Evolutionary conservation across 2,113 vertebrate genomes (phyloP), one percentile per base, ranked within the genome.

Genomic region (Cisticola juncidis): DNA sequence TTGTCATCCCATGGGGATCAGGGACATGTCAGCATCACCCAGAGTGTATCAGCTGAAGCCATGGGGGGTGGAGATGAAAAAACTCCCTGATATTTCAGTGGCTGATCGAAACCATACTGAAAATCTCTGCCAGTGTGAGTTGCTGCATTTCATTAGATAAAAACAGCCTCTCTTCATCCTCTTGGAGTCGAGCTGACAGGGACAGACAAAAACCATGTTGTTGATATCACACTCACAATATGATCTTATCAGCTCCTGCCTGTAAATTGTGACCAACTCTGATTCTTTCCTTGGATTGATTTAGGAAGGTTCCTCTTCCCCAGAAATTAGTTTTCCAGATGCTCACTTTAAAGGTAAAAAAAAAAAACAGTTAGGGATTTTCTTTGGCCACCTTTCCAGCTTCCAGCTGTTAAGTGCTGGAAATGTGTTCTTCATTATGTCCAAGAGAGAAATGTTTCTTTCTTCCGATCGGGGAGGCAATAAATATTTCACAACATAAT

Each of bases 391-490:
- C 86, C 86, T 95, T 91, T 96, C 82, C 69, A 80, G 48, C 87
- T 95, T 94, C 94, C 92, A 96, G 90, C 94, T 97, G 95, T 70
- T 91, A 82, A 91, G 85, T 35, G 60, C 85, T 92, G 48, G 83
- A 96, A 96, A 97, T 89, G 66, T 96, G 95, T 82, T 96, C 72
- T 93, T 96, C 80, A 74, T 97, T 96, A 97, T 89, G 82, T 93
- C 71, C 21, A 10, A 51, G 80, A 92, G 93, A 92, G 72, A 96
- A 92, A 95, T 86, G 95, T 94, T 95, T 96, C 82, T 90, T 95
- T 95, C 92, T 95, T 96, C 95, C 38, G 29, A 92, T 72, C 12
- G 36, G 77, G 82, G 57, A 78, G 84, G 91, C 87, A 91, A 61
- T 95, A 94, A 97, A 95, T 94, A 95, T 73, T 88, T 80, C 77